Evolutionary conservation across 2,888 invertebrate genomes (phyloP), one percentile per base, ranked within the genome.

Genomic region (Saturnia japonica): DNA sequence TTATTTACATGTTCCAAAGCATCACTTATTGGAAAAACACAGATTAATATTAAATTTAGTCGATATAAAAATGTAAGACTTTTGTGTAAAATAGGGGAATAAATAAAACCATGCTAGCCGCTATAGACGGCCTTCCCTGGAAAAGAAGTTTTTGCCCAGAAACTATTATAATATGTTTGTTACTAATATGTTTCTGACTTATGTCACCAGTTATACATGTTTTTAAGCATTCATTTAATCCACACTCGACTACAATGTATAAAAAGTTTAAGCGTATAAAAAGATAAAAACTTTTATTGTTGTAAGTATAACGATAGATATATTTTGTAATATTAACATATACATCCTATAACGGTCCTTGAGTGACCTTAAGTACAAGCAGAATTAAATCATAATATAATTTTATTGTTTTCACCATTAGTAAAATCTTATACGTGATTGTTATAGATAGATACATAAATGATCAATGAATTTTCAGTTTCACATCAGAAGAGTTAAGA

Each of bases 41-140:
- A 34, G 6, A 34, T 34, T 90, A 42, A 43, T 12, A 43, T 12
- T 43, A 8, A 8, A 43, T 1, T 12, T 43, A 1, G 9, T 43
- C 6, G 12, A 43, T 12, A 43, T 12, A 43, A 9, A 43, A 43
- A 12, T 43, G 4, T 47, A 16, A 16, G 47, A 16, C 4, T n/a
- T 47, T 47, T 4, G 16, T 6, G 19, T 47, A 19, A 47, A 47
- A 47, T 47, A 47, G 4, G 19, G 1, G 4, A 47, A 47, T 16
- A 47, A 16, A 47, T 16, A 47, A 47, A 47, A 16, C 16, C 45
- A 12, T 47, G 45, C 16, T 16, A 47, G 16, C 16, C 4, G 1
- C 19, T 16, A 47, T 3, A 47, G 19, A 1, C 6, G 16, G 19
- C 47, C 47, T 47, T 47, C 19, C 14, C 14, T 19, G 16, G 19